Base-by-base conservation (phyloP, 2,797 vertebrate genomes). In the Chaetodon trifasciatus region DNA sequence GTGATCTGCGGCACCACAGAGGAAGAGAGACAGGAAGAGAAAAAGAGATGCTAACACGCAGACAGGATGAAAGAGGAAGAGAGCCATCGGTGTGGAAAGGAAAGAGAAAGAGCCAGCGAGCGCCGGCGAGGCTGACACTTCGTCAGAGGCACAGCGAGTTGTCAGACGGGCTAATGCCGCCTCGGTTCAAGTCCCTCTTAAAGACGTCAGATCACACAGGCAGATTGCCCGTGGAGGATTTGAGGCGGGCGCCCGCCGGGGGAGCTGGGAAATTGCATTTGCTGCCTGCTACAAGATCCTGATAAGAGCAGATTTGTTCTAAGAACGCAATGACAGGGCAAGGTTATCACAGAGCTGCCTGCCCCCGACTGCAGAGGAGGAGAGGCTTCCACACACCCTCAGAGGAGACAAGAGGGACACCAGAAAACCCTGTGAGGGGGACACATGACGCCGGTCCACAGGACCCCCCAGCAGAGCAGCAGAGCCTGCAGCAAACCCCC, bases 261-360 rank as follows among this genome's bases (percentile, higher is more conserved):
- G 91, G 82, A 85, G 87, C 83, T 65, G 84, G 89, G 90, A 89
- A 92, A 93, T 92, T 94, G 91, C 92, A 94, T 95, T 93, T 90
- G 90, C 92, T 82, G 90, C 82, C 87, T 90, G 86, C 89, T 93
- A 93, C 92, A 94, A 94, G 93, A 94, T 92, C 89, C 90, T 67
- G 94, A 95, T 94, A 94, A 94, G 91, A 90, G 90, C 87, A 93
- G 91, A 94, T 93, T 95, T 95, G 93, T 94, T 94, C 93, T 93
- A 90, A 92, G 92, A 89, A 93, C 19, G 90, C 93, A 95, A 94
- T 94, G 94, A 93, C 94, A 92, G 94, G 92, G 91, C 92, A 94
- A 94, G 94, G 93, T 95, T 94, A 94, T 94, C 94, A 85, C 88
- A 92, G 89, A 87, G 88, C 90, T 53, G 79, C 85, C 84, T 86